Evolutionary conservation across 2,888 invertebrate genomes (phyloP), one percentile per base, ranked within the genome.

Genomic region (Blastobasis adustella): DNA sequence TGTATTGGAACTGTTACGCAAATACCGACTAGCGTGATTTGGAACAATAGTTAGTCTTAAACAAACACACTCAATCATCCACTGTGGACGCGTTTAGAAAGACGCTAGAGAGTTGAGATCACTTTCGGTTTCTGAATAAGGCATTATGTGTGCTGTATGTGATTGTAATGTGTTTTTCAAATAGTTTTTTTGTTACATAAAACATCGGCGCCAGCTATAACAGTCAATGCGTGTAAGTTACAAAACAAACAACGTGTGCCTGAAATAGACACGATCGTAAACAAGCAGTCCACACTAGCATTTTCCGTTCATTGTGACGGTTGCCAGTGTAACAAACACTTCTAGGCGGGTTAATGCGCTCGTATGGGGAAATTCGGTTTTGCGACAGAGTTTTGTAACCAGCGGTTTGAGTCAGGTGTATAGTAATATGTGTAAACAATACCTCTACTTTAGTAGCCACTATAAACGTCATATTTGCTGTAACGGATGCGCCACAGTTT

Each of bases 331-430:
- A 60, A 60, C 66, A 62, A 66, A 72, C 65, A 71, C 66, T 67
- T 65, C 65, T 64, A 72, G 76, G 69, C 71, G 65, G 73, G 71
- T 73, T 73, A 72, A 72, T 69, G 70, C 65, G 62, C 60, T 67
- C 62, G 61, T 65, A 75, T 73, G 74, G 69, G 69, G 74, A 74
- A 75, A 79, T 75, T 73, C 59, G 63, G 69, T 76, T 74, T 70
- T 71, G 66, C 69, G 61, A 62, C 62, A 61, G 62, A 58, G 66
- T 77, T 72, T 76, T 67, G 72, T 67, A 75, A 76, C 61, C 45
- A 23, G 59, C 62, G 58, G 54, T 58, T 57, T 66, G 67, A 66
- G 63, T 65, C 67, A 68, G 68, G 59, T 66, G 60, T 67, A 23
- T 23, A 23, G 23, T 23, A 37, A 65, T 62, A 68, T 62, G 62